Conservation (phyloP, 2,888 invertebrate genomes). For the Empis livida region DNA sequence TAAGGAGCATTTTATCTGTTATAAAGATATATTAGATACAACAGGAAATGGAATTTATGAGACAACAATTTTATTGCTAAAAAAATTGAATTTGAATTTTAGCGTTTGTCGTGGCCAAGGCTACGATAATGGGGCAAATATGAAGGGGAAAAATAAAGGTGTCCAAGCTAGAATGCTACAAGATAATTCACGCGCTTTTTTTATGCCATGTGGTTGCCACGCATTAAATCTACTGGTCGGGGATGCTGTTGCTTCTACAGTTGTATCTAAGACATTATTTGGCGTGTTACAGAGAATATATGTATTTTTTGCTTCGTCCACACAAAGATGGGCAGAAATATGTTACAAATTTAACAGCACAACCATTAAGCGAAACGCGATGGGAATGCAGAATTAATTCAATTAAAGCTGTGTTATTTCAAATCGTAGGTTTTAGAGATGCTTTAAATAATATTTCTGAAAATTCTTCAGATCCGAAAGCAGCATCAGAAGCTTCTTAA, state of each 20-base stretch:
- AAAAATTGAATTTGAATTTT: neutral
- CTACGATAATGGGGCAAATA: neutral
- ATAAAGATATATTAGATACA: neutral
- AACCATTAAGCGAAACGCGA: neutral
- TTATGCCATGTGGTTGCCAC: neutral
- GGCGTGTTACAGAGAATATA: neutral
- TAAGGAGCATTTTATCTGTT: neutral
- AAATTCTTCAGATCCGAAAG: neutral
- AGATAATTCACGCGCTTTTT: neutral
- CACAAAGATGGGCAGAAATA: neutral
- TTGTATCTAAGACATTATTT: neutral
- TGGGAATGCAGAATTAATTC: neutral
- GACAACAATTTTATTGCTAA: neutral
- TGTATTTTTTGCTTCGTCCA: neutral
- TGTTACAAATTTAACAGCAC: neutral
- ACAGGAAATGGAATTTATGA: conserved; percentile 1
- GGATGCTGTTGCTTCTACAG: neutral
- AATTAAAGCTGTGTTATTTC: neutral
- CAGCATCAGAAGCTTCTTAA: neutral
- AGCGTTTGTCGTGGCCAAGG: neutral
- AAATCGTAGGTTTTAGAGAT: neutral
- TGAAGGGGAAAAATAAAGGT: conserved; percentile 1
- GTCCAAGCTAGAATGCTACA: neutral
- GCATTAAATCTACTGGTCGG: neutral
- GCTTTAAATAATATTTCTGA: neutral